These are phyloP conservation scores for Bovichtus variegatus DNA, from an alignment of 2,797 vertebrate genomes.

Conservation along the genomic window DNA sequence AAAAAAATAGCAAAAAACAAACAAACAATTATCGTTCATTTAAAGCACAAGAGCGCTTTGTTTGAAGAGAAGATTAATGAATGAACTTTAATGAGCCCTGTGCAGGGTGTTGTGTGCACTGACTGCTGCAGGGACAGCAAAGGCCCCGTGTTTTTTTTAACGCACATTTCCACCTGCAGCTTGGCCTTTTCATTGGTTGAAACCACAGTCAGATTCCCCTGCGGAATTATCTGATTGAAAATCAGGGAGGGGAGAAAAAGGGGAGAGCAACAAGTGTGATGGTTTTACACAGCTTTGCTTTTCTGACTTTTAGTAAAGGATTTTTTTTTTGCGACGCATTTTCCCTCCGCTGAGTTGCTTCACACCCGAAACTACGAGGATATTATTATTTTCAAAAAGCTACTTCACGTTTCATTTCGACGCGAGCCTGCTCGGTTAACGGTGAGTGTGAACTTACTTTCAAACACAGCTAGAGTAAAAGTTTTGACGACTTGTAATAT, in stretches of 20 bases:
- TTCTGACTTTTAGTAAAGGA: slow-evolving; percentile 74
- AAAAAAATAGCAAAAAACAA: too few relatives aligned
- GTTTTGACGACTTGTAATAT: slow-evolving; percentile 1
- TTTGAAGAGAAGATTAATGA: not conserved
- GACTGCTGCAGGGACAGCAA: slow-evolving; percentile 49
- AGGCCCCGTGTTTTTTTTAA: slow-evolving; percentile 63
- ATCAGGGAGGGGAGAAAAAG: slow-evolving; percentile 85
- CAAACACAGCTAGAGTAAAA: not conserved
- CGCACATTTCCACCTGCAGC: slow-evolving; percentile 79
- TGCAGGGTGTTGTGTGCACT: slow-evolving; percentile 38
- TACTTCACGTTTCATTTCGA: not conserved
- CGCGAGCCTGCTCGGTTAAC: slow-evolving; percentile 24
- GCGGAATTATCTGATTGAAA: slow-evolving; percentile 88
- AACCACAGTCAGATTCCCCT: slow-evolving; percentile 86
- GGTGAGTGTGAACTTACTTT: slow-evolving; percentile 49
- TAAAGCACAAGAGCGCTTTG: not conserved
- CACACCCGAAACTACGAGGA: not conserved
- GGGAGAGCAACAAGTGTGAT: slow-evolving; percentile 68
- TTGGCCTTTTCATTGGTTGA: slow-evolving; percentile 82
- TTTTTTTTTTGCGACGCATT: slow-evolving; percentile 63
- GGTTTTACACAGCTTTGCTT: slow-evolving; percentile 76
- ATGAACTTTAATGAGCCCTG: too few relatives aligned
- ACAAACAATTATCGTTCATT: not conserved
- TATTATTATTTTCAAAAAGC: not conserved
- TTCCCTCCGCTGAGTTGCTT: not conserved